Evolutionary conservation across 2,888 invertebrate species (phyloP).

Genomic region (Netelia virgata): DNA sequence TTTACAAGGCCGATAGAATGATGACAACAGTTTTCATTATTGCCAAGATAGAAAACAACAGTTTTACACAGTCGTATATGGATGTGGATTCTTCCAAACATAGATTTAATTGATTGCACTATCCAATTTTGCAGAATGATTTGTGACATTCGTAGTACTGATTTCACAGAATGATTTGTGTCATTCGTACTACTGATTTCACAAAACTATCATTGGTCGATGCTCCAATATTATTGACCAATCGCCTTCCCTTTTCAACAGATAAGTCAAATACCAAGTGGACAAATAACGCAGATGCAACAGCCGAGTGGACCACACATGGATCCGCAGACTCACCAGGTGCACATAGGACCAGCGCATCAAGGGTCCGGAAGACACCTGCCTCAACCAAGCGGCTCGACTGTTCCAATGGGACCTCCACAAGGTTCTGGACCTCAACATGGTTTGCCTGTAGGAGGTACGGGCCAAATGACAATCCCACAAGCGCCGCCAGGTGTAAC

Average conservation of each 20-base stretch:
- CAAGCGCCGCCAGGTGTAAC: slow-evolving; percentile 70
- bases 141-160: no score
- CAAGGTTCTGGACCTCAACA: slow-evolving; percentile 65
- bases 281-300: slow-evolving; percentile 71
- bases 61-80: no score
- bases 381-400: slow-evolving; percentile 70
- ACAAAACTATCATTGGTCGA: no score
- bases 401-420: slow-evolving; percentile 75
- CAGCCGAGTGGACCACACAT: slow-evolving; percentile 69
- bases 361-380: slow-evolving; percentile 40
- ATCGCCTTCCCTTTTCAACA: slow-evolving; percentile 58
- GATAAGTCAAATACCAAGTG: slow-evolving; percentile 75
- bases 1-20: no score
- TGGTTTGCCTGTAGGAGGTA: slow-evolving; percentile 69
- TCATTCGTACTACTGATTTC: no score
- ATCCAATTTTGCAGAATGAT: no score
- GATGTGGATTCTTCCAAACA: no score
- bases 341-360: slow-evolving; percentile 66
- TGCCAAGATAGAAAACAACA: no score
- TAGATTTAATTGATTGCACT: no score
- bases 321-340: slow-evolving; percentile 61
- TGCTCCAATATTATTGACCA: no score
- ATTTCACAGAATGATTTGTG: no score
- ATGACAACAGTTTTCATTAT: no score
- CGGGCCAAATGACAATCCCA: slow-evolving; percentile 71